Base-by-base conservation (phyloP, 2,113 vertebrate genomes). In the Himantopus leucocephalus region DNA sequence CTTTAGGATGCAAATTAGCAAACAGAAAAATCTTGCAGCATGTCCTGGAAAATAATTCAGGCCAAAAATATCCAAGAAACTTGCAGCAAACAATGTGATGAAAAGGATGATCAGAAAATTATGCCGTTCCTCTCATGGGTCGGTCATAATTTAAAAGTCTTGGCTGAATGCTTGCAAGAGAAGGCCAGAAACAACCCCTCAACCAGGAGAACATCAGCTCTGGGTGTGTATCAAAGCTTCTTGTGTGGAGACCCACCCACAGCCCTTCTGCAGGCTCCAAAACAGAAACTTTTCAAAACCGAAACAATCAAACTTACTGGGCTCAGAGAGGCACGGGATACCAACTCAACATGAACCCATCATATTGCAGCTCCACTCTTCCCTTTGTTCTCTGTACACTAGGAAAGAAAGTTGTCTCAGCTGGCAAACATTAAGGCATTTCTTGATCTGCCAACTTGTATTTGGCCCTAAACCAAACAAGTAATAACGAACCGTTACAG, bases 241-340 rank as follows among this genome's bases (percentile, higher is more conserved):
- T 41, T 2, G 22, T 35, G 37, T 2, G 10, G 16, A 78, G 35
- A 72, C 24, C 30, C 35, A 39, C 17, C 8, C 56, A 29, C 43
- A 32, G 30, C 11, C 27, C 50, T 70, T 26, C 66, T 53, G 30
- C 50, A 45, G 18, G 45, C 17, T 45, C 45, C 45, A 45, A 45
- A 19, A 45, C 45, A 45, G 6, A 45, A 82, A 50, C 48, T 53
- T 62, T 24, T 41, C 53, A 39, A 66, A 71, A 48, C 17, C 0
- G 0, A 30, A 82, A 8, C 43, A 11, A 53, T 11, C 39, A 20
- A 20, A 39, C 30, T 37, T 10, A 27, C 0, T 5, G 23, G 4
- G 35, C 16, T 4, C 26, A 35, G 34, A 81, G 30, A 34, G 18
- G 16, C 34, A 39, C 1, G 14, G 9, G 17, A 29, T 16, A 17